Base-by-base conservation (phyloP, 2,113 vertebrate species). In the Conger conger region DNA sequence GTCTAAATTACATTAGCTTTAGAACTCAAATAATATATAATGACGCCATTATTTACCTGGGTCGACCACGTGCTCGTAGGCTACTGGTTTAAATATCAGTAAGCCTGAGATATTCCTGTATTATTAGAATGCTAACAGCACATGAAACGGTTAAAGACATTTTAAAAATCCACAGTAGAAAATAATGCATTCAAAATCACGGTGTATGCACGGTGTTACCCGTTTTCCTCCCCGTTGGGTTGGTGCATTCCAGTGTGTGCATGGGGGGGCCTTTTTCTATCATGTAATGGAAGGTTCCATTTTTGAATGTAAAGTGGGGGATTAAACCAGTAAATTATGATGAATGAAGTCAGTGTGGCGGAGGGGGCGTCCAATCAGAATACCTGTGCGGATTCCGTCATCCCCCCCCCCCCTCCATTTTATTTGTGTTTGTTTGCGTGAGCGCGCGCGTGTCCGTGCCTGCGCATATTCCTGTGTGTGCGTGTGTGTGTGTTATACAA, bases 271-370 rank as follows among this genome's bases (percentile, higher is more conserved):
- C 78, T 17, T 38, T 80, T 50, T 80, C 23, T 45, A 80, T 80
- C 38, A 45, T 45, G 37, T 45, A 80, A 9, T 42, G 79, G 79
- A 45, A n/a, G 20, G n/a, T 80, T 80, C 79, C 79, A 80, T 45
- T 27, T 45, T 79, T 73, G 27, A 73, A 73, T 73, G 15, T 73
- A 73, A 73, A 73, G 27, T 73, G 68, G 68, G 68, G 68, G 23
- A n/a, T 73, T 73, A 13, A 33, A 33, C 68, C 27, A 73, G 4
- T 23, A 33, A 8, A 73, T 23, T 13, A 73, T 8, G 33, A 73
- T 73, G 68, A 73, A 33, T 33, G 27, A 73, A 73, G 68, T 63
- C 68, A 33, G n/a, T 7, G 13, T 73, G 68, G 68, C 17, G 2
- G 68, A 1, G 4, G 9, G n/a, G n/a, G 9, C 9, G 27, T 30